These are phyloP conservation scores for Gnatocerus cornutus DNA, from an alignment of 2,888 invertebrate species.

Conservation along the genomic window DNA sequence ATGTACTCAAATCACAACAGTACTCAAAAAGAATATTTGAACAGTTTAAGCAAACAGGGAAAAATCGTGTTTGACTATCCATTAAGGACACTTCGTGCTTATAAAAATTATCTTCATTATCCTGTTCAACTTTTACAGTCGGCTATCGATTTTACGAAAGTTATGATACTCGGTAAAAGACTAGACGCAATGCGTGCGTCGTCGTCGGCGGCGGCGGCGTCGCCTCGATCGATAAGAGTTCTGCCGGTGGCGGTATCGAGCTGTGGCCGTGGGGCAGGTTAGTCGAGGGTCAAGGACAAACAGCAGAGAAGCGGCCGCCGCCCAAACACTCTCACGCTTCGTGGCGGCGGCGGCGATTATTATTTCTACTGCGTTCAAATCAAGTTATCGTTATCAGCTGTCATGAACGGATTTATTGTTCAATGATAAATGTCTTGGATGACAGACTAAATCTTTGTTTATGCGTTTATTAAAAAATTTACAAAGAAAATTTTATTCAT, in stretches of 20 bases:
- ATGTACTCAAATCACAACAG: constrained; percentile 31
- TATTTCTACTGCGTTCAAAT: not conserved
- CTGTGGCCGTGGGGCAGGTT: constrained; percentile 70
- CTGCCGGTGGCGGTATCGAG: constrained; percentile 59
- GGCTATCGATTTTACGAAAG: constrained; percentile 53
- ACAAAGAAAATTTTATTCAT: too few species aligned
- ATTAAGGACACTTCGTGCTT: constrained; percentile 18
- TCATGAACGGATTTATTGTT: too few species aligned
- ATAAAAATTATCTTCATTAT: not conserved
- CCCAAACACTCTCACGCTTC: constrained; percentile 62
- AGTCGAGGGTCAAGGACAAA: constrained; percentile 69
- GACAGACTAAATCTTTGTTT: too few species aligned
- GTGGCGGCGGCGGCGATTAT: constrained; percentile 22
- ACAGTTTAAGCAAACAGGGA: constrained; percentile 16
- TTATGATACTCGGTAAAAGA: constrained; percentile 20
- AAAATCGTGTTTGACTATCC: constrained; percentile 34
- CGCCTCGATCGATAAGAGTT: constrained; percentile 52
- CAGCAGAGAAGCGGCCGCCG: constrained; percentile 64
- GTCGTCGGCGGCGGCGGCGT: constrained; percentile 60
- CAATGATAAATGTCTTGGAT: too few species aligned
- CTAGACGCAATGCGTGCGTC: constrained; percentile 54
- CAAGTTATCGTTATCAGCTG: too few species aligned
- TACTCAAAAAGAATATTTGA: constrained; percentile 34
- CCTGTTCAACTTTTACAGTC: constrained; percentile 6
- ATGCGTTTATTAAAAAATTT: too few species aligned